phyloP scores from a whole-genome alignment of 2,113 vertebrate genomes.

The Myocastor coypus region DNA sequence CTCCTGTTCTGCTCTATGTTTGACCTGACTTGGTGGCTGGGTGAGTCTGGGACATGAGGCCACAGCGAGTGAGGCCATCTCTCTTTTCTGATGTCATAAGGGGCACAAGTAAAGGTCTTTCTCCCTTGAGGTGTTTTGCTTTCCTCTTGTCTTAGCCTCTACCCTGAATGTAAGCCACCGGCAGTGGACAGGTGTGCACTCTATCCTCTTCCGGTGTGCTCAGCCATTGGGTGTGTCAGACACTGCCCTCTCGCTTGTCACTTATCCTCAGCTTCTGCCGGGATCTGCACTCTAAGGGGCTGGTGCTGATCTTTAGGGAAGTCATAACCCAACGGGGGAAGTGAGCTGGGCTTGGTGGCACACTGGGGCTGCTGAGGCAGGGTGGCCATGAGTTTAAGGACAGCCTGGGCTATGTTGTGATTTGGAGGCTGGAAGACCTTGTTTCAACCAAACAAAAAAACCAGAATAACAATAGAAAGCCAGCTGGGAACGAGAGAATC shows the following conservation, averaged over 20 bases:
- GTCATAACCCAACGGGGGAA: neutral
- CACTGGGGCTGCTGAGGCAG: neutral
- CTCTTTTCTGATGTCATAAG: neutral
- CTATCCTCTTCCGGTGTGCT: neutral
- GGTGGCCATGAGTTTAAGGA: neutral
- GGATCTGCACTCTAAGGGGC: neutral
- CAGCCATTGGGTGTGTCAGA: neutral
- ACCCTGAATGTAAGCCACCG: neutral
- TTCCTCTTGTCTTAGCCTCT: neutral
- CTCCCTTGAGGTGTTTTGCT: neutral
- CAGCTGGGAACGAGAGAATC: neutral
- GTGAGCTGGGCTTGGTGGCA: neutral
- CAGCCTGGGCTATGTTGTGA: neutral
- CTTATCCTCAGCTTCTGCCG: neutral
- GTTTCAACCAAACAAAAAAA: neutral
- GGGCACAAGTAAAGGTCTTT: no score
- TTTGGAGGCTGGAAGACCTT: neutral
- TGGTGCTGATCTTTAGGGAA: neutral
- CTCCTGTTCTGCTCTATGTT: neutral
- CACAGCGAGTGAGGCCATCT: neutral
- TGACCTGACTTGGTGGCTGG: neutral
- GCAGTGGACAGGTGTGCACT: neutral
- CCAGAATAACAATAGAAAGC: neutral
- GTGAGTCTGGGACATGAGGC: neutral
- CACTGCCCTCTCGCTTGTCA: neutral